A percentile compares a stretch with the other conserved stretches of the same genome.
Evolutionary conservation across 2,797 vertebrate species (phyloP).

Genomic region (Sebastes variabilis): DNA sequence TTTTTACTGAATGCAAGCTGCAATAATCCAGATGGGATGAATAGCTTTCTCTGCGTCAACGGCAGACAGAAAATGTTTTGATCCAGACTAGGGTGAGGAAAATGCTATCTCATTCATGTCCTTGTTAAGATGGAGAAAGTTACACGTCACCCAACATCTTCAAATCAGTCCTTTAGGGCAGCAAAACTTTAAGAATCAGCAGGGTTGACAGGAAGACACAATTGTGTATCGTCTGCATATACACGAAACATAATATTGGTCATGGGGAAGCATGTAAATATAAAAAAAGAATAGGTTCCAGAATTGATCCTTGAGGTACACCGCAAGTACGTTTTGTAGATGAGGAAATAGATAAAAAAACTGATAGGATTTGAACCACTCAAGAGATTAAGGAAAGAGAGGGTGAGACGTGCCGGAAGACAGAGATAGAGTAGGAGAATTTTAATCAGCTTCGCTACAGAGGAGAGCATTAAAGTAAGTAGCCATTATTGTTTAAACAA

Average conservation of each 20-base stretch:
- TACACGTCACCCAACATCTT: neutral
- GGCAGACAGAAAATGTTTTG: neutral
- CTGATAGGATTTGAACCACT: neutral
- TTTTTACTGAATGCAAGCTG: neutral
- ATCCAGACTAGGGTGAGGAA: neutral
- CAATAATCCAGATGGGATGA: neutral
- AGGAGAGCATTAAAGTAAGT: neutral
- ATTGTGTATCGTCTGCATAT: neutral
- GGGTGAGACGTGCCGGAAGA: neutral
- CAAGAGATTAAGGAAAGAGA: neutral
- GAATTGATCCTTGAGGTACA: neutral
- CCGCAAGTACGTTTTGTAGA: neutral
- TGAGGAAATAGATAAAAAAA: neutral
- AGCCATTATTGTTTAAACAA: neutral
- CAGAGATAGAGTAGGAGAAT: neutral
- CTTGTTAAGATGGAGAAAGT: neutral
- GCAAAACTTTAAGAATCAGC: neutral
- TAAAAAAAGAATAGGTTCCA: neutral
- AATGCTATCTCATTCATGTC: neutral
- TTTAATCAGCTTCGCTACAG: neutral
- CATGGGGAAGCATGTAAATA: too few species aligned
- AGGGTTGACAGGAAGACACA: neutral
- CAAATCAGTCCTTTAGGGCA: neutral
- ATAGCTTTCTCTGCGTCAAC: neutral
- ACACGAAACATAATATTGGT: neutral